Conservation (phyloP, 2,113 vertebrate species). For the Odocoileus hemionus region DNA sequence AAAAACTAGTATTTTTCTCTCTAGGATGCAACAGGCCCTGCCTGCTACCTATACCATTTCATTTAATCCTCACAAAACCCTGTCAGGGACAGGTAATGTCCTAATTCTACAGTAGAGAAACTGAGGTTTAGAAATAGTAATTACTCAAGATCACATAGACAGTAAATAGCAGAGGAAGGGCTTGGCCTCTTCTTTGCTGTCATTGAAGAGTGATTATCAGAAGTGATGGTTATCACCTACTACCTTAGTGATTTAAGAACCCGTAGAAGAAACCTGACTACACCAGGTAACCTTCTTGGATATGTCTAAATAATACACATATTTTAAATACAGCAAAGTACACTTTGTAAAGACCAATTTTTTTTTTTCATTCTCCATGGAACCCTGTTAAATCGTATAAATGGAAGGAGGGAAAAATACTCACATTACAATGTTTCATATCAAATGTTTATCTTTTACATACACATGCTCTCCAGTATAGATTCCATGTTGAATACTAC, state of each 20-base stretch:
- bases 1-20: neutral
- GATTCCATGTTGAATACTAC: conserved; percentile 39
- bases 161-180: neutral
- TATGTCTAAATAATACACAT: conserved; percentile 64
- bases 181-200: neutral
- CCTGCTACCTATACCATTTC: neutral
- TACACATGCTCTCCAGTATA: neutral
- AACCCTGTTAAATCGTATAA: conserved; percentile 25
- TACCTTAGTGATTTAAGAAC: conserved; percentile 81
- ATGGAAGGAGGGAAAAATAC: neutral
- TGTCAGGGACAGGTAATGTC: neutral
- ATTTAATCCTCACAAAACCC: neutral
- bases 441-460: conserved; percentile 45
- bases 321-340: conserved; percentile 60
- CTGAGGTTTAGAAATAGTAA: neutral
- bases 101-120: neutral
- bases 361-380: conserved; percentile 45
- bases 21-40: neutral
- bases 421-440: neutral
- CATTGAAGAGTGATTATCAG: conserved; percentile 8
- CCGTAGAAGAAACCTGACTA: conserved; percentile 75
- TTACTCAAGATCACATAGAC: neutral
- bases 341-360: conserved; percentile 53
- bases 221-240: conserved; percentile 61
- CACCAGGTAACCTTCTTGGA: conserved; percentile 61